These are phyloP conservation scores for Leuciscus waleckii DNA, from an alignment of 2,797 vertebrate genomes.

Conservation along the genomic window DNA sequence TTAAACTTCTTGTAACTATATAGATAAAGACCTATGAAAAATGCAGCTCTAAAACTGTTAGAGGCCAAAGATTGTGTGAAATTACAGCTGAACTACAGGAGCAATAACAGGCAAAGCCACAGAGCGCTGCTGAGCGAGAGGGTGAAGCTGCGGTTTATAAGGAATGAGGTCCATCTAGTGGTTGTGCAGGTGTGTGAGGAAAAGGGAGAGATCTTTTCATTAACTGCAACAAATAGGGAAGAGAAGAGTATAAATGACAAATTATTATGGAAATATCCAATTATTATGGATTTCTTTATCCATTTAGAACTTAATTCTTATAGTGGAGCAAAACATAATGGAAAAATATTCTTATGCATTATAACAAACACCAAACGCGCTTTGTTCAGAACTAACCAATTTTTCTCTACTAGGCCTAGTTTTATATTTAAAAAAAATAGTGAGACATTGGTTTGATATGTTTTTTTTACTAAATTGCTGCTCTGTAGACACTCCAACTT, in stretches of 20 bases:
- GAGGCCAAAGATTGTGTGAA: slow-evolving; percentile 29
- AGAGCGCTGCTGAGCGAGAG: slow-evolving; percentile 25
- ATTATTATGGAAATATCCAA: not conserved
- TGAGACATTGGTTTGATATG: not conserved
- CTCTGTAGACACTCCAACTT: too few species aligned
- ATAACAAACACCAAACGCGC: not conserved
- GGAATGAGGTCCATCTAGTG: slow-evolving; percentile 79
- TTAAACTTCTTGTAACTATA: not conserved
- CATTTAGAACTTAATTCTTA: not conserved
- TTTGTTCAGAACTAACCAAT: not conserved
- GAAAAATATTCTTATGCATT: not conserved
- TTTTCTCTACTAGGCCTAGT: not conserved
- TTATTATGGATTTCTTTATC: not conserved
- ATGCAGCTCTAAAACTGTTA: not conserved
- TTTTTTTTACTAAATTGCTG: too few species aligned
- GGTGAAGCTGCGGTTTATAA: slow-evolving; percentile 46
- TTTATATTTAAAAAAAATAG: too few species aligned
- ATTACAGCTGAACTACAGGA: slow-evolving; percentile 5
- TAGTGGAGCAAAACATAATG: not conserved
- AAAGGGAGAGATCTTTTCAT: not conserved
- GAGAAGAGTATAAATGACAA: not conserved
- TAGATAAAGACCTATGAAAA: not conserved
- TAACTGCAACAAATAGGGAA: not conserved
- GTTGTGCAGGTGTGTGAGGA: slow-evolving; percentile 44
- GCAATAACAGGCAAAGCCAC: not conserved